Evolutionary conservation across 2,113 vertebrate species (phyloP).

Genomic region (Rafetus swinhoei): DNA sequence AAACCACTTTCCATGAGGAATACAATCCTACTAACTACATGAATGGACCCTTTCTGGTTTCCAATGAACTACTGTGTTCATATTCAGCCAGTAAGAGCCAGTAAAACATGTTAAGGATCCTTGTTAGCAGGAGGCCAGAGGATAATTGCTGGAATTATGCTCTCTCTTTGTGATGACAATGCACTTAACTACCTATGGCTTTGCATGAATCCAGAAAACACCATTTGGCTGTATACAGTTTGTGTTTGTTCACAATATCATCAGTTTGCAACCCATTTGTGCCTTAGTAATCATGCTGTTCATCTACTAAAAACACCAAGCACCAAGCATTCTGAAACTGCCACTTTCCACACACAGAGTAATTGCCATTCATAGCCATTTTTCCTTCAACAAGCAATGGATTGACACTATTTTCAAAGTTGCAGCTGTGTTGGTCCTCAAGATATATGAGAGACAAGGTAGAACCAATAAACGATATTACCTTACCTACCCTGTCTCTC

Average conservation of each 20-base stretch:
- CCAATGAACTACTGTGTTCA: conserved; percentile 11
- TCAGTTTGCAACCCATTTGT: not conserved
- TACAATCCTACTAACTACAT: not conserved
- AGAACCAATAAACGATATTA: not conserved
- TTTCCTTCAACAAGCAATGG: not conserved
- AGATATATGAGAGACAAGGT: not conserved
- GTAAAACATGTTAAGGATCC: conserved; percentile 20
- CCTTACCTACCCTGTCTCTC: not conserved
- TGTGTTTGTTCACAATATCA: not conserved
- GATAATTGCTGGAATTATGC: conserved; percentile 3
- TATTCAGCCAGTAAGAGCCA: not conserved
- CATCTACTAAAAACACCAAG: not conserved
- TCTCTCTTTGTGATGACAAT: not conserved
- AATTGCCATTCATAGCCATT: conserved; percentile 29
- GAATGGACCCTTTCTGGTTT: conserved; percentile 17
- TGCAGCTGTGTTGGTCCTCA: not conserved
- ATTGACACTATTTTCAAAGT: not conserved
- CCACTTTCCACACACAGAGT: not conserved
- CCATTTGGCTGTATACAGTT: not conserved
- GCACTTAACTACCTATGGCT: not conserved
- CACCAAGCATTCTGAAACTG: not conserved
- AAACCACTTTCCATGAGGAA: conserved; percentile 8
- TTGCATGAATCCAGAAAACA: not conserved
- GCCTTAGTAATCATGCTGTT: not conserved
- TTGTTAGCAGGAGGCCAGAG: not conserved